Conservation (phyloP, 2,888 invertebrate species). For the Drosophila anomelani region DNA sequence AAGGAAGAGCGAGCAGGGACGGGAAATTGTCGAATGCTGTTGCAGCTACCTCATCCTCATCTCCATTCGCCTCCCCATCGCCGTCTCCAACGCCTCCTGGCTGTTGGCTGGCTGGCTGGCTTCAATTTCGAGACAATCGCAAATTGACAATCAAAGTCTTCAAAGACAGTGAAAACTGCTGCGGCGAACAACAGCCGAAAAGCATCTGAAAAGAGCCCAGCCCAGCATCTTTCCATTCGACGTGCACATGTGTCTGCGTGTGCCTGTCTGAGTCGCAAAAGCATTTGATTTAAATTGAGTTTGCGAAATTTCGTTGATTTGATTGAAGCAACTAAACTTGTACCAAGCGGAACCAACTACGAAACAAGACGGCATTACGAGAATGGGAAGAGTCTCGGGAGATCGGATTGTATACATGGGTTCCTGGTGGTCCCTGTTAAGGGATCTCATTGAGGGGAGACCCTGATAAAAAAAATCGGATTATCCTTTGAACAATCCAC, state of each 20-base stretch:
- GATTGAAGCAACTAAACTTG: conserved; percentile 80
- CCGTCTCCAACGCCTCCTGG: conserved; percentile 11
- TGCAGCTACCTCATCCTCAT: conserved; percentile 27
- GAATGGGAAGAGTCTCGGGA: neutral
- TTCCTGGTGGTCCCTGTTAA: neutral
- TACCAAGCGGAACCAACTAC: conserved; percentile 63
- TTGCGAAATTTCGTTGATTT: conserved; percentile 79
- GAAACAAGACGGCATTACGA: conserved; percentile 15
- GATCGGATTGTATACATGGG: conserved; percentile 1
- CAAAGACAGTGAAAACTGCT: conserved; percentile 80
- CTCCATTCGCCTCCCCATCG: neutral
- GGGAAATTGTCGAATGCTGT: conserved; percentile 54
- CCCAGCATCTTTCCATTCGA: conserved; percentile 66
- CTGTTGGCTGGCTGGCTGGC: conserved; percentile 53
- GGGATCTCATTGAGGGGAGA: neutral
- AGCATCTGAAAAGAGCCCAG: conserved; percentile 71
- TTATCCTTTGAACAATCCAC: neutral
- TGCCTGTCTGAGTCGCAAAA: conserved; percentile 68
- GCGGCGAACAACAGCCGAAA: conserved; percentile 69
- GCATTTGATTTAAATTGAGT: conserved; percentile 80
- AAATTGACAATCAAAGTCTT: conserved; percentile 80
- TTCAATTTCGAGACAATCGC: conserved; percentile 79
- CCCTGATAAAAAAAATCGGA: neutral
- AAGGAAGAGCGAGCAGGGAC: conserved; percentile 10
- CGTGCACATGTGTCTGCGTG: conserved; percentile 38